Conservation (phyloP, 2,888 invertebrate genomes). For the Macrophya alboannulata region DNA sequence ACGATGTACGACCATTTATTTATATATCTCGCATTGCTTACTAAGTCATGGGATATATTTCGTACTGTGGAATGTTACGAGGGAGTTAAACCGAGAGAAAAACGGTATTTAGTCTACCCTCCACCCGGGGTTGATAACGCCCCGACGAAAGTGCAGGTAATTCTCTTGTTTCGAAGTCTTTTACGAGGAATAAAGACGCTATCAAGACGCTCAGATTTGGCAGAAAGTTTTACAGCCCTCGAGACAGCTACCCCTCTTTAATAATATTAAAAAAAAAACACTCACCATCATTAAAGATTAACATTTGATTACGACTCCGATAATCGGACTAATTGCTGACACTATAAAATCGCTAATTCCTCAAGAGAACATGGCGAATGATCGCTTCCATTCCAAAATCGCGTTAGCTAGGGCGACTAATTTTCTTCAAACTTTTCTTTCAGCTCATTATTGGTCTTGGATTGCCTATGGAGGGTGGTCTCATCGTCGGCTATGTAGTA, state of each 20-base stretch:
- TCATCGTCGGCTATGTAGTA: conserved; percentile 80
- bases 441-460: conserved; percentile 81
- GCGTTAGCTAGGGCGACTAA: not conserved
- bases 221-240: conserved; percentile 10
- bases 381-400: not conserved
- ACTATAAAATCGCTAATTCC: not conserved
- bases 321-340: conserved; percentile 9
- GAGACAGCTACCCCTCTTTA: not conserved
- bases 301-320: conserved; percentile 29
- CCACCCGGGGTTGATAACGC: conserved; percentile 62
- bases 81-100: conserved; percentile 49
- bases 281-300: not conserved
- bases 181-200: conserved; percentile 48
- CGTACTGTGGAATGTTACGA: conserved; percentile 58
- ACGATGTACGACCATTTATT: conserved; percentile 13
- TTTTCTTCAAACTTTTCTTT: conserved; percentile 57
- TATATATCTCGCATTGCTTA: conserved; percentile 10
- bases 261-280: not conserved
- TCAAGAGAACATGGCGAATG: not conserved
- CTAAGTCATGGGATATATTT: conserved; percentile 7
- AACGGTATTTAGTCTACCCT: conserved; percentile 74
- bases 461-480: conserved; percentile 80
- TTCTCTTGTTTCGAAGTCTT: conserved; percentile 40
- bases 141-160: conserved; percentile 75
- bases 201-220: conserved; percentile 19